Percentiles rank a stretch among this genome's conserved stretches.
Conservation (phyloP, 2,797 vertebrate species). For the Karalla daura region DNA sequence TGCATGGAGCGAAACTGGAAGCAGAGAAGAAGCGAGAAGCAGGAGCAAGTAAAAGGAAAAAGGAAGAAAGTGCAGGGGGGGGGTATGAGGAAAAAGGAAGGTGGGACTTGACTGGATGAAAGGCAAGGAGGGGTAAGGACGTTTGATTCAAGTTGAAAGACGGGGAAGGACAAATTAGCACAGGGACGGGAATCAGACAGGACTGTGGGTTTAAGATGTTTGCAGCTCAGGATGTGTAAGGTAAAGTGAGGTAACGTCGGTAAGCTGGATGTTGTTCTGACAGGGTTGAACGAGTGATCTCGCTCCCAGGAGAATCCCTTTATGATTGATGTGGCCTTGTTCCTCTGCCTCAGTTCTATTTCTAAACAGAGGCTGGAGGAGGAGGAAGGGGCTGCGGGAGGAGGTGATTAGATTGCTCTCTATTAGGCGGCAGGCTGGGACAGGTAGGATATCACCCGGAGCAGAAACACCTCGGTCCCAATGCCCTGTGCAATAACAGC, state of each 20-base stretch:
- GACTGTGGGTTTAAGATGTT: constrained; percentile 16
- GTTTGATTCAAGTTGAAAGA: constrained; percentile 42
- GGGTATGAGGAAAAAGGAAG: constrained; percentile 8
- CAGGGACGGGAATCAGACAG: background rate
- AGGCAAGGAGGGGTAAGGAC: constrained; percentile 5
- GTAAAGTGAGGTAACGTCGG: constrained; percentile 42
- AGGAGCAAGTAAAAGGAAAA: background rate
- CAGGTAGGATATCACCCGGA: constrained; percentile 59
- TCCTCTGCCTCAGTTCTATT: constrained; percentile 65
- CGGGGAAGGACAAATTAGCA: constrained; percentile 29
- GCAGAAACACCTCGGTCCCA: constrained; percentile 66
- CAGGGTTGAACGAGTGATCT: constrained; percentile 53
- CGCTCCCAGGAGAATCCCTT: constrained; percentile 46
- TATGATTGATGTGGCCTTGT: constrained; percentile 74
- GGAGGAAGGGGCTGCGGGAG: constrained; percentile 50
- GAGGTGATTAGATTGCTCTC: constrained; percentile 72
- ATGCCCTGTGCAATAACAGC: constrained; percentile 76
- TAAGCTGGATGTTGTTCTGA: constrained; percentile 62
- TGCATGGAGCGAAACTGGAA: constrained; percentile 56
- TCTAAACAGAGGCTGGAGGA: constrained; percentile 58
- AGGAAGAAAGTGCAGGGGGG: background rate
- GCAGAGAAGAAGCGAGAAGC: constrained; percentile 10
- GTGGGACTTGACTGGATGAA: constrained; percentile 30
- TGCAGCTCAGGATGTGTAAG: constrained; percentile 21
- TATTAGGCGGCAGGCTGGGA: constrained; percentile 54